A percentile compares a stretch with the other conserved stretches of the same genome.
These are phyloP conservation scores for Zoanthus solanderi DNA, from an alignment of 92 coral and sea anemone species.

Conservation along the genomic window DNA sequence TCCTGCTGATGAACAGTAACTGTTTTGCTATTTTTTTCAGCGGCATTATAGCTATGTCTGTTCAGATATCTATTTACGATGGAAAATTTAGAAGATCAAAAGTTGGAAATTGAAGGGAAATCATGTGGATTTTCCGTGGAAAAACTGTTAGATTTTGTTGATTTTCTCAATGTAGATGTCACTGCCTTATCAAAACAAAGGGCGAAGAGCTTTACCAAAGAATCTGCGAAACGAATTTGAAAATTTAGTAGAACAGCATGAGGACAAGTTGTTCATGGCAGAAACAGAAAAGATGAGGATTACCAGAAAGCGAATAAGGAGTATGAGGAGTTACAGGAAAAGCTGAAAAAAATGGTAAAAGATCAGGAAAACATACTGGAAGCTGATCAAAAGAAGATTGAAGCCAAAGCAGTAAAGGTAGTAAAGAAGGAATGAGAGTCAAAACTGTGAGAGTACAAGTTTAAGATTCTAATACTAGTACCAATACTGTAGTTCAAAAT, in stretches of 20 bases:
- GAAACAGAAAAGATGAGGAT: constrained; percentile 14
- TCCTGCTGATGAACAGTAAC: too few relatives aligned
- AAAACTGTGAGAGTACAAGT: constrained; percentile 17
- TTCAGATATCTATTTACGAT: not conserved
- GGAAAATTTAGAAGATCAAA: not conserved
- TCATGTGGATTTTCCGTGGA: constrained; percentile 8
- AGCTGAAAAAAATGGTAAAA: not conserved
- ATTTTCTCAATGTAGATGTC: not conserved
- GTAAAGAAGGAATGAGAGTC: not conserved
- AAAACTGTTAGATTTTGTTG: not conserved
- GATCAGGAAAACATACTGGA: constrained; percentile 3
- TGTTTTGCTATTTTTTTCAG: too few relatives aligned
- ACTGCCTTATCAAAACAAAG: not conserved
- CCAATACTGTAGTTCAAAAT: not conserved
- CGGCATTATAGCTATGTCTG: too few relatives aligned
- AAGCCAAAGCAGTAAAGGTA: not conserved
- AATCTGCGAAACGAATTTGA: not conserved
- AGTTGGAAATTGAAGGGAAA: constrained; percentile 2
- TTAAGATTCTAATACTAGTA: constrained; percentile 4
- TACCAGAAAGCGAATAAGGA: not conserved
- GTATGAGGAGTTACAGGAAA: constrained; percentile 1
- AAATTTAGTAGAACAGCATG: constrained; percentile 2
- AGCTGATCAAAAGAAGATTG: constrained; percentile 11
- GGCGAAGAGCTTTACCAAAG: not conserved
- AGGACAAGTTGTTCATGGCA: constrained; percentile 1